Conservation (phyloP, 2,113 vertebrate species). For the Gopherus flavomarginatus region DNA sequence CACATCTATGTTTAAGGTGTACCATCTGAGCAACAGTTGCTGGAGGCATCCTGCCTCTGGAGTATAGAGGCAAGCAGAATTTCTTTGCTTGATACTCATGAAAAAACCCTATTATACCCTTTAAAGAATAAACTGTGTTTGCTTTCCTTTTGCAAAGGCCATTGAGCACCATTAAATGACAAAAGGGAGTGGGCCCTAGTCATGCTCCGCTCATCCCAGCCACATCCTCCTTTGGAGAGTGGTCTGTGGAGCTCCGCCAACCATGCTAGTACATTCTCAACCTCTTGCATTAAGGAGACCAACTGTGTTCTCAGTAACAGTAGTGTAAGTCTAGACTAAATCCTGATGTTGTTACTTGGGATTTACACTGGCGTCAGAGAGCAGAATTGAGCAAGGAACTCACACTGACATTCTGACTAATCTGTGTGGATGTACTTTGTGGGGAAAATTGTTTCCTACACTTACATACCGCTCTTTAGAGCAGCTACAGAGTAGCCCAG, state of each 20-base stretch:
- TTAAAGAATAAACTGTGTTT: neutral
- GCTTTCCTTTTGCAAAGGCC: neutral
- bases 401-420: neutral
- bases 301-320: neutral
- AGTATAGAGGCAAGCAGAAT: neutral
- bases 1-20: neutral
- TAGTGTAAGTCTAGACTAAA: neutral
- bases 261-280: neutral
- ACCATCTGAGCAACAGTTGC: accelerated
- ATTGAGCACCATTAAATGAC: neutral
- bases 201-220: neutral
- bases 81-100: accelerated
- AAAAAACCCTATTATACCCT: neutral
- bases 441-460: slow-evolving; percentile 39
- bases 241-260: neutral
- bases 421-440: neutral
- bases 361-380: neutral
- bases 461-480: neutral
- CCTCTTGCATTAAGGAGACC: neutral
- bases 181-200: accelerated
- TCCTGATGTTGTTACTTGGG: accelerated
- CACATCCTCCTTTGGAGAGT: neutral
- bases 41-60: neutral
- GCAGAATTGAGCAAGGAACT: neutral
- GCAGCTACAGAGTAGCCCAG: neutral